Conservation (phyloP, 2,888 invertebrate species). For the Nasonia oneida region DNA sequence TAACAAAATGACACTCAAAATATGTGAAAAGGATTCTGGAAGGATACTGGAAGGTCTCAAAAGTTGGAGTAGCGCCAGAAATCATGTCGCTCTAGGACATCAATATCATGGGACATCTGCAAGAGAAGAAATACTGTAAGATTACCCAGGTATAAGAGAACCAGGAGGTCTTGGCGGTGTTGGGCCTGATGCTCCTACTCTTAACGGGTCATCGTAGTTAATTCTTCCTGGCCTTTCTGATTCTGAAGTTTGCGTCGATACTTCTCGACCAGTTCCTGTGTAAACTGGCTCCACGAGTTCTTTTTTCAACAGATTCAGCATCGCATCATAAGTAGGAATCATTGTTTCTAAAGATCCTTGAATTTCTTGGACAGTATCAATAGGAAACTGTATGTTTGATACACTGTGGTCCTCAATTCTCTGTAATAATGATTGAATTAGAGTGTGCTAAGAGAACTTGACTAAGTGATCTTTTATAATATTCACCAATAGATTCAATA, state of each 20-base stretch:
- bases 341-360: constrained; percentile 83
- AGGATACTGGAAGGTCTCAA: constrained; percentile 59
- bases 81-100: constrained; percentile 66
- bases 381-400: constrained; percentile 83
- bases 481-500: constrained; percentile 85
- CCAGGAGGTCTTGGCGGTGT: constrained; percentile 46
- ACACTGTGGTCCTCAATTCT: constrained; percentile 82
- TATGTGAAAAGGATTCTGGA: constrained; percentile 46
- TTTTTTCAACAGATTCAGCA: constrained; percentile 83
- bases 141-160: constrained; percentile 47
- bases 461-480: not conserved
- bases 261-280: constrained; percentile 77
- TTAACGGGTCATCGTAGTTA: constrained; percentile 67
- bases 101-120: constrained; percentile 68
- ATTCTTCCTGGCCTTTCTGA: constrained; percentile 51
- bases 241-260: constrained; percentile 80
- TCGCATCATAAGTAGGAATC: constrained; percentile 84
- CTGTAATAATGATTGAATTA: constrained; percentile 74
- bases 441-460: not conserved
- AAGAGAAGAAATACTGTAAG: constrained; percentile 61
- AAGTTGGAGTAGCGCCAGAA: constrained; percentile 64
- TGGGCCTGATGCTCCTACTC: constrained; percentile 63
- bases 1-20: constrained; percentile 34
- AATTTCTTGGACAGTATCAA: constrained; percentile 81
- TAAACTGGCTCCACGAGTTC: constrained; percentile 85